Conservation (phyloP, 2,888 invertebrate genomes). For the Tuberolachnus salignus region DNA sequence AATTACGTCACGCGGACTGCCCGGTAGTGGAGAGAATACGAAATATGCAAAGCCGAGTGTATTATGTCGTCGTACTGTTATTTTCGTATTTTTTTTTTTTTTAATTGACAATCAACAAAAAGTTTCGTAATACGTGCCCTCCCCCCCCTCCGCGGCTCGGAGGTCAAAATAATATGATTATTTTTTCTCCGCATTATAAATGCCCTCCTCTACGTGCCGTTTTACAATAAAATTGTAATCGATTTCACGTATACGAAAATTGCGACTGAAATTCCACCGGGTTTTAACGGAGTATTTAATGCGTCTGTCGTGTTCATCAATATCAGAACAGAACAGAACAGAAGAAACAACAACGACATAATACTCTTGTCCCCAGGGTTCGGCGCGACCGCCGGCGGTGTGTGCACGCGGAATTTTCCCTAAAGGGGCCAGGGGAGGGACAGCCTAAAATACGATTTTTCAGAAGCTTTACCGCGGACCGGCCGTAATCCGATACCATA, state of each 20-base stretch:
- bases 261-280: conserved; percentile 14
- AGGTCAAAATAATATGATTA: background rate
- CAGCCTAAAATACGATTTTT: conserved; percentile 12
- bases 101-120: conserved; percentile 41
- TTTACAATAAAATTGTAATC: no score
- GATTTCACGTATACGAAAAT: background rate
- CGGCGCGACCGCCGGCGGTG: background rate
- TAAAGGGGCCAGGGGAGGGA: background rate
- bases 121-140: conserved; percentile 15
- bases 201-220: background rate
- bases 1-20: no score
- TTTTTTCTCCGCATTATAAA: conserved; percentile 7
- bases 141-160: no score
- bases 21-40: background rate
- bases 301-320: no score
- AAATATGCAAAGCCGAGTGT: background rate
- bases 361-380: conserved; percentile 12
- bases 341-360: background rate
- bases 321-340: background rate
- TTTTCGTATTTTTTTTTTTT: conserved; percentile 36
- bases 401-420: background rate
- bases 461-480: background rate
- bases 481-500: background rate
- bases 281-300: background rate
- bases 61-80: background rate